Base-by-base conservation (phyloP, 2,797 vertebrate species). In the Hyperoplus immaculatus region DNA sequence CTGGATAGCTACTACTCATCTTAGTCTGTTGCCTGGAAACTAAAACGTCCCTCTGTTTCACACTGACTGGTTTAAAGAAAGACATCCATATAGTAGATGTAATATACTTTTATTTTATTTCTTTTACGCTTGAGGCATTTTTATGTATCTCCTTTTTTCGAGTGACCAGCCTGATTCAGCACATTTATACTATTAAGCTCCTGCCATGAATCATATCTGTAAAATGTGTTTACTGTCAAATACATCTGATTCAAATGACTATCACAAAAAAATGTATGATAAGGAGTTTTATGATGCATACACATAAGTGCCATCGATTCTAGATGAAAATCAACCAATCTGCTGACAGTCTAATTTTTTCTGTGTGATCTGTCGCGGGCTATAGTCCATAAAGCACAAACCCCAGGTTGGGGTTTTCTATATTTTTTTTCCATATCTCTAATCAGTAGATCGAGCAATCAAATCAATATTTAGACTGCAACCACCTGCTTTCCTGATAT, bases 401-500 rank as follows among this genome's bases (percentile, higher is more conserved):
- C 45, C 29, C 42, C 14, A 0, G 39, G 14, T 8, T 41, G 41
- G 47, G 29, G 29, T 29, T 29, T 29, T 29, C 29, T 29, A 29
- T 29, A 29, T 29, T 29, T 29, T 29, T 29, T 29, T 29, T 29
- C 29, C 3, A 29, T 29, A 29, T 3, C 29, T 29, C 29, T 29
- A 29, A 29, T 29, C 29, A 29, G 29, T 62, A 51, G 58, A 78
- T 82, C 15, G 8, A 64, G 57, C 64, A 81, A 72, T 86, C 58
- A 53, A 79, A 90, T 90, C 75, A 69, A 81, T 80, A 67, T 74
- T 6, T 84, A 42, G 63, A 60, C 18, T 39, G 29, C 21, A 5
- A 16, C 82, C 87, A 89, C 61, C 84, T 88, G 89, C 75, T 68
- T 63, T 72, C 69, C 67, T 54, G 55, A 85, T 82, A 78, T 76